phyloP scores from a whole-genome alignment of 2,113 vertebrate species.

The Benitochromis conjunctus region DNA sequence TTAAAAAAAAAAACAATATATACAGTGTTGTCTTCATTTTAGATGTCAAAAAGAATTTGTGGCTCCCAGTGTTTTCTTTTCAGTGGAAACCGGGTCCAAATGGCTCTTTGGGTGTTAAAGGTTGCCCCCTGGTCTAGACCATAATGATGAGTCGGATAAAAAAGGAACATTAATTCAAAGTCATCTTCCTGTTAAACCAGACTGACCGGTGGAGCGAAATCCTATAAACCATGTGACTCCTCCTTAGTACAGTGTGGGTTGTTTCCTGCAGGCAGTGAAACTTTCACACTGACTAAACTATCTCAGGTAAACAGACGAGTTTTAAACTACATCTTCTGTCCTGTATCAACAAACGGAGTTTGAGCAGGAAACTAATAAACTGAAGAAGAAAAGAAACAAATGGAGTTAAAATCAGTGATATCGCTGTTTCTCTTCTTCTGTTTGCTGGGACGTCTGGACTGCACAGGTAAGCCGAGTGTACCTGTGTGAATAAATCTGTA shows the following conservation, averaged over 20 bases:
- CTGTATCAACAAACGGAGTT: not conserved
- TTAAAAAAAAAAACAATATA: too few relatives aligned
- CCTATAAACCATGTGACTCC: not conserved
- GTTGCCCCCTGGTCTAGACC: too few relatives aligned
- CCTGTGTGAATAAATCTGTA: rapidly evolving
- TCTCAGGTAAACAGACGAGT: not conserved
- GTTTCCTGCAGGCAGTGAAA: not conserved
- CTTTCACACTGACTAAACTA: too few relatives aligned
- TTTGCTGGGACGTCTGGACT: rapidly evolving
- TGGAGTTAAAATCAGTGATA: rapidly evolving
- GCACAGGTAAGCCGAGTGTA: not conserved
- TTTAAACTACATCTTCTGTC: not conserved
- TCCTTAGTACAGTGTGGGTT: too few relatives aligned
- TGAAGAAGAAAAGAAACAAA: not conserved
- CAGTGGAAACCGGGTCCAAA: too few relatives aligned
- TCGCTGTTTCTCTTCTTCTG: rapidly evolving
- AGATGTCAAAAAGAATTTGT: too few relatives aligned
- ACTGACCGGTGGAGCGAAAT: not conserved
- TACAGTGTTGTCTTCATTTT: too few relatives aligned
- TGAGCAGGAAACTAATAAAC: not conserved
- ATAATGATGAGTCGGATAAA: too few relatives aligned
- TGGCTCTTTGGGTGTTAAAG: too few relatives aligned
- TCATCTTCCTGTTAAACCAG: too few relatives aligned
- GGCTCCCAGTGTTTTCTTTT: too few relatives aligned
- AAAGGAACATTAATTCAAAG: too few relatives aligned